Percentiles rank a stretch among this genome's conserved stretches.
These are phyloP conservation scores for Bombus vancouverensis DNA, from an alignment of 1,140 invertebrate genomes.

Conservation along the genomic window DNA sequence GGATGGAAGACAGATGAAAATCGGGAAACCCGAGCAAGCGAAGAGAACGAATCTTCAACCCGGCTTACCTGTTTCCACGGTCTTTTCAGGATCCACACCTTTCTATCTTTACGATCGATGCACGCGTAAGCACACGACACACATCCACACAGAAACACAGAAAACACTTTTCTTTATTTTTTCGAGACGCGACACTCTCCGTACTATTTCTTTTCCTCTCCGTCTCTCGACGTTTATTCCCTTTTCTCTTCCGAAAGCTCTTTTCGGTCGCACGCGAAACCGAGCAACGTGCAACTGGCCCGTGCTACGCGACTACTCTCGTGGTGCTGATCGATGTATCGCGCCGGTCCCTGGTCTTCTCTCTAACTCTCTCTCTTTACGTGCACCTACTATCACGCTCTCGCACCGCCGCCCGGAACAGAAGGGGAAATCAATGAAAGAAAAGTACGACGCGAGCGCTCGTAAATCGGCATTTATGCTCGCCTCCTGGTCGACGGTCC, in stretches of 20 bases:
- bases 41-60: background rate
- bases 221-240: background rate
- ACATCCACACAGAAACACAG: constrained; percentile 37
- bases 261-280: constrained; percentile 56
- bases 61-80: constrained; percentile 9
- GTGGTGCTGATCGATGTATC: constrained; percentile 2
- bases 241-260: background rate
- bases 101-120: constrained; percentile 40
- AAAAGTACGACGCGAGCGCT: constrained; percentile 66
- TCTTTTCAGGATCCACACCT: constrained; percentile 12
- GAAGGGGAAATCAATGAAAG: constrained; percentile 75
- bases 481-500: constrained; percentile 46
- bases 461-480: constrained; percentile 73
- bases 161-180: constrained; percentile 22
- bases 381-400: constrained; percentile 66
- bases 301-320: constrained; percentile 13
- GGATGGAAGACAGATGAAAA: background rate
- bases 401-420: constrained; percentile 74
- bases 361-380: constrained; percentile 27
- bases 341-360: constrained; percentile 2
- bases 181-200: constrained; percentile 47
- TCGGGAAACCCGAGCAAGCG: background rate
- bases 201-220: constrained; percentile 11
- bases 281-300: constrained; percentile 47
- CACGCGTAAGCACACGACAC: constrained; percentile 37